Base-by-base conservation (phyloP, 30 jellyfish, hydroid and myxozoan species). In the Chrysaora quinquecirrha region DNA sequence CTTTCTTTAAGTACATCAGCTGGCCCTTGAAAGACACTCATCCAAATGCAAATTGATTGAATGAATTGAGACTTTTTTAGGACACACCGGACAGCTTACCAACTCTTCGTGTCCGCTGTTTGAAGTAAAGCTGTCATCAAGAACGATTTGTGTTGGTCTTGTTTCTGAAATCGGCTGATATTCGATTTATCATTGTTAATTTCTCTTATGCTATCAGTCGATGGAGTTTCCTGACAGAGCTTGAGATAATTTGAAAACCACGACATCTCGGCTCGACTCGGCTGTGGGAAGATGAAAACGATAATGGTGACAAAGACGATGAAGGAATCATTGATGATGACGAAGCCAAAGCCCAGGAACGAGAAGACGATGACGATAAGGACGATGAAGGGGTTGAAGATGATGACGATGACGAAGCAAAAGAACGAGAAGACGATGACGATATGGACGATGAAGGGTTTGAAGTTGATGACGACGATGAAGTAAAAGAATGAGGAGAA, bases 41-140 rank as follows among this genome's bases (percentile, higher is more conserved):
- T 90, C 97, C 33, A 90, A 83, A 62, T 90, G 97, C 2, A 33
- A 21, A 31, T 90, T 90, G 16, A 90, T 75, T 21, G 58, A 38
- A 60, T 68, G 56, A 30, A 75, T 64, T 11, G 93, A 85, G 19
- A 90, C 28, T 33, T 64, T 76, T 58, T 73, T 69, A 16, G 94
- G 93, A 66, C 97, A 90, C 34, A 79, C 97, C 12, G 97, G 97
- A 70, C 97, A 90, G 22, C 71, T 88, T 34, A 90, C 96, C 14
- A 80, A 50, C 25, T 64, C 75, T 0, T 73, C 38, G 6, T 56
- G 1, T 16, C 3, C 58, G 6, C 35, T 23, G 22, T 32, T 38
- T 22, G 83, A 32, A 14, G 77, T 21, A 20, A 3, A 3, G 46
- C 83, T 63, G 66, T 56, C 75, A 52, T 46, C 75, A 14, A 50